Evolutionary conservation across 2,797 vertebrate genomes (phyloP).

Genomic region (Erethizon dorsatum): DNA sequence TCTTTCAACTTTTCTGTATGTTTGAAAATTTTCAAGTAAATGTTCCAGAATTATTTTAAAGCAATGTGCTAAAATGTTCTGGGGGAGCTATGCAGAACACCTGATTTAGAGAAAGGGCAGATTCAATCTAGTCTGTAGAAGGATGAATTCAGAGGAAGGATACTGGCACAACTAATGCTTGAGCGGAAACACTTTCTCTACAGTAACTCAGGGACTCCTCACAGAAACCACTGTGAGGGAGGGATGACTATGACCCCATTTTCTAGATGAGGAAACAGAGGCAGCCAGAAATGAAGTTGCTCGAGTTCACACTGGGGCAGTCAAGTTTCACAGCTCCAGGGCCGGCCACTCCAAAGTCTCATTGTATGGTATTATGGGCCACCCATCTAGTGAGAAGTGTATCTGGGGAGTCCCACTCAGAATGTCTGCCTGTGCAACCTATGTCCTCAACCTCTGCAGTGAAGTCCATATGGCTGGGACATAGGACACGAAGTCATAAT

Average conservation of each 20-base stretch:
- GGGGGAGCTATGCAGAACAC: not conserved
- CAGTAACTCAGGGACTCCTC: not conserved
- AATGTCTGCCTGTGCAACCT: not conserved
- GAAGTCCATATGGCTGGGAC: not conserved
- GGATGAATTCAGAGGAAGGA: not conserved
- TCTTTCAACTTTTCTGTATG: not conserved
- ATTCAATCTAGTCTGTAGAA: not conserved
- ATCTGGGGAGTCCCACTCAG: not conserved
- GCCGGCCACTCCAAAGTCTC: not conserved
- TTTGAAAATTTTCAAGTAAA: constrained; percentile 10
- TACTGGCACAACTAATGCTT: not conserved
- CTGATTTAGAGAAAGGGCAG: not conserved
- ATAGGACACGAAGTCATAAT: not conserved
- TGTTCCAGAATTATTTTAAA: constrained; percentile 10
- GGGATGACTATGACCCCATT: not conserved
- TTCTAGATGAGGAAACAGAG: not conserved
- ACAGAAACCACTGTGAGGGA: not conserved
- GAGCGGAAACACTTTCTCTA: not conserved
- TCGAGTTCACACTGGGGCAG: not conserved
- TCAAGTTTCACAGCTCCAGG: not conserved
- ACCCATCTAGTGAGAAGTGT: not conserved
- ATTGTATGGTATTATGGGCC: not conserved
- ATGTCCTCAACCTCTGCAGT: not conserved
- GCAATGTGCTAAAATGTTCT: not conserved
- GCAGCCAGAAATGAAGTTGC: not conserved